Base-by-base conservation (phyloP, 2,113 vertebrate species). In the Dolichotis patagonum region DNA sequence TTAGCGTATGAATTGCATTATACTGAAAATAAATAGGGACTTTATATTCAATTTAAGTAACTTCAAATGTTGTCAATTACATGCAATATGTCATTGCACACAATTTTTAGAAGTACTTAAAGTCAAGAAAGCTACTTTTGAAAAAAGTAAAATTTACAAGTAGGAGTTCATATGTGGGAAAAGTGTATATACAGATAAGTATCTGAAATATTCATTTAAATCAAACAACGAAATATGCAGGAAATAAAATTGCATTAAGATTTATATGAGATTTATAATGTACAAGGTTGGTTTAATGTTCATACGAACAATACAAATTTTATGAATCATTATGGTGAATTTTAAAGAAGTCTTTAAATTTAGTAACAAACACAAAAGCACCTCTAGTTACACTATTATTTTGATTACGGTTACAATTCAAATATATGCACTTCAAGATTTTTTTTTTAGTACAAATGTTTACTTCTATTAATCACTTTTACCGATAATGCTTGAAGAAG, bases 361-460 rank as follows among this genome's bases (percentile, higher is more conserved):
- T 94, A 85, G 75, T 88, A 30, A 63, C 28, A 96, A 83, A 85
- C 95, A 2, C 88, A 91, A 91, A 97, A 97, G 52, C 4, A 71
- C n/a, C 30, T 56, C 32, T 56, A 88, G 30, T 88, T 35, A 80
- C 38, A 4, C 14, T 54, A 87, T 5, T 87, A n/a, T 78, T 81
- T 97, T 91, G 10, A 60, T 69, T 80, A 30, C 78, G 52, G 5
- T 6, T 93, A 1, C 62, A 78, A 75, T 83, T 96, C 88, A 91
- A 97, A 65, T 65, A 92, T 24, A n/a, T 75, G 87, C 26, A 75
- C 7, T 7, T 85, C 85, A 30, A 56, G 19, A 56, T 85, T 90
- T 46, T 88, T 75, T 69, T 65, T 92, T 91, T 94, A 90, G 17
- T 81, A 63, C 63, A 92, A 81, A 88, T 88, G 35, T 87, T 96